Evolutionary conservation across 2,113 vertebrate genomes (phyloP).

Genomic region (Lasiurus cinereus): DNA sequence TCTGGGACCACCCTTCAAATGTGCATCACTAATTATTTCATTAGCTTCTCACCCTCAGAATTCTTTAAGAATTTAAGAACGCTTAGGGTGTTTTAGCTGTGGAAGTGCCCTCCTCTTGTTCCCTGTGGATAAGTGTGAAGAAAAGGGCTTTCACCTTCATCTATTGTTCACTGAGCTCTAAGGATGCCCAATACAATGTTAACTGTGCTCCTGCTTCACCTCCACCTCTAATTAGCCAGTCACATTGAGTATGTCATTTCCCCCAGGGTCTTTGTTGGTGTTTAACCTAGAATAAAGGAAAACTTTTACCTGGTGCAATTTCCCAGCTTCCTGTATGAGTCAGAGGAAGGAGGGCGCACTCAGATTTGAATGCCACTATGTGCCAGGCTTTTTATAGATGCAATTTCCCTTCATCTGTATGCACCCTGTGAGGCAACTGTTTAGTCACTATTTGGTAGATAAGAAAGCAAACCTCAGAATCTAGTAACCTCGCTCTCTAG

Average conservation of each 20-base stretch:
- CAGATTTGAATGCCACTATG: conserved; percentile 6
- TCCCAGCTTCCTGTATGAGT: conserved; percentile 53
- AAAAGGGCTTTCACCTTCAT: not conserved
- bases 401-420: not conserved
- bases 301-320: conserved; percentile 56
- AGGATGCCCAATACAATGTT: not conserved
- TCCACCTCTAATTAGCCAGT: not conserved
- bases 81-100: not conserved
- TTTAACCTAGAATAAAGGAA: conserved; percentile 40
- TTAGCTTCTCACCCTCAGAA: not conserved
- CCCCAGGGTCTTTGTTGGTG: not conserved
- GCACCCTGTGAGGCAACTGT: not conserved
- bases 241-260: not conserved
- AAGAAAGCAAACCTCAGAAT: conserved; percentile 36
- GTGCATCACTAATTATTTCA: conserved; percentile 25
- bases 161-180: not conserved
- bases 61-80: conserved; percentile 12
- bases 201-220: not conserved
- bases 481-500: not conserved
- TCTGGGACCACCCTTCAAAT: not conserved
- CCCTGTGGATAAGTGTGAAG: not conserved
- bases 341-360: conserved; percentile 50
- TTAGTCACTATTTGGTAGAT: not conserved
- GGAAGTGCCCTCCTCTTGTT: not conserved
- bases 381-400: conserved; percentile 65